Conservation (phyloP, 2,888 invertebrate species). For the Erebia aethiops region DNA sequence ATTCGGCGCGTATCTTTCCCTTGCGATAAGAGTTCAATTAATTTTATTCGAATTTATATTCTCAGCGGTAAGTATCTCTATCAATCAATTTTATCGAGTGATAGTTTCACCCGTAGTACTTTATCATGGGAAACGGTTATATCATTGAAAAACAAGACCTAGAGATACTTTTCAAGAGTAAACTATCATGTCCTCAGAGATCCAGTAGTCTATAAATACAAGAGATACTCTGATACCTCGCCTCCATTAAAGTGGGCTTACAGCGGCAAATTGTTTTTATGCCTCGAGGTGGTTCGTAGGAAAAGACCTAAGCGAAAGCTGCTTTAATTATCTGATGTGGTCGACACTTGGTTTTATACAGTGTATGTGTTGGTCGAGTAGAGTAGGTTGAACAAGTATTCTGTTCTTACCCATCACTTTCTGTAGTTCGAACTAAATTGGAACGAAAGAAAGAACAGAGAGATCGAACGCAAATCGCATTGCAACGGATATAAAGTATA, state of each 20-base stretch:
- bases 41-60: neutral
- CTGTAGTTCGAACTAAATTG: no score
- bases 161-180: neutral
- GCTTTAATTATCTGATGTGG: conserved; percentile 14
- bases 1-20: no score
- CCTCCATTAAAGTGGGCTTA: conserved; percentile 64
- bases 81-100: neutral
- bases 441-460: no score
- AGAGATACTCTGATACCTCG: conserved; percentile 60
- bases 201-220: conserved; percentile 65
- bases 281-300: conserved; percentile 55
- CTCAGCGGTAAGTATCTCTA: neutral
- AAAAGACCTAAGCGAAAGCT: neutral
- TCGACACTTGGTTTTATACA: neutral
- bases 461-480: no score
- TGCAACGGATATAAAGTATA: no score
- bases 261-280: conserved; percentile 78
- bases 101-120: neutral
- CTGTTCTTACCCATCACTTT: no score
- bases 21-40: no score
- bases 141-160: neutral
- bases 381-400: neutral
- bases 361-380: neutral
- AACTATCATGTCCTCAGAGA: conserved; percentile 53
- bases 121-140: neutral